phyloP scores from a whole-genome alignment of 2,113 vertebrate species.

The Callipepla squamata region DNA sequence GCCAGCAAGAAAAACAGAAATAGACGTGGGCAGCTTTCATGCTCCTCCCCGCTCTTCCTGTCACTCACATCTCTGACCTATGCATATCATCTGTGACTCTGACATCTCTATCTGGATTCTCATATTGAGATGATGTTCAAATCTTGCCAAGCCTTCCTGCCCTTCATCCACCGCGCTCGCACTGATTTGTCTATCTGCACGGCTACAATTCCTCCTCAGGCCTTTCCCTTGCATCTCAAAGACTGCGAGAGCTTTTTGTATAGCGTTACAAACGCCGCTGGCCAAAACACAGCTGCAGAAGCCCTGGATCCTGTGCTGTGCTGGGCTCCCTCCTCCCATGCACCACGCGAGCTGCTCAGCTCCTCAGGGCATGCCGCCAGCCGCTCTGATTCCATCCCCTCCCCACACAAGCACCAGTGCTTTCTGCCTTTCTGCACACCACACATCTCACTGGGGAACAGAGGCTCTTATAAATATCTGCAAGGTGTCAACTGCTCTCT shows the following conservation, averaged over 20 bases:
- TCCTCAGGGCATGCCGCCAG: too few species aligned
- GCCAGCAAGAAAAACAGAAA: neutral
- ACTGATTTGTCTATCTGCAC: fast-evolving
- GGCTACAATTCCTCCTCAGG: neutral
- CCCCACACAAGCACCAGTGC: neutral
- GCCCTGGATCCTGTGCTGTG: fast-evolving
- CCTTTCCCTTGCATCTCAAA: neutral
- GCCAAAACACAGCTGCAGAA: fast-evolving
- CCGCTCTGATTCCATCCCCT: neutral
- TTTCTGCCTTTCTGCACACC: neutral
- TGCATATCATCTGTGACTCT: neutral
- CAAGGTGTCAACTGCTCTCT: neutral
- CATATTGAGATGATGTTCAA: neutral
- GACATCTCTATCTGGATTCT: neutral
- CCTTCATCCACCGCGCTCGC: neutral
- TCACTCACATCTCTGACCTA: neutral
- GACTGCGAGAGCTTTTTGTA: neutral
- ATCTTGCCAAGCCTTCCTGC: neutral
- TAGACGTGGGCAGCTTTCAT: too few species aligned
- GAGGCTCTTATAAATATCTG: neutral
- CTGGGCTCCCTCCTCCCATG: neutral
- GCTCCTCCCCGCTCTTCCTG: neutral
- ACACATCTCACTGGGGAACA: neutral
- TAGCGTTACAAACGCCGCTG: fast-evolving
- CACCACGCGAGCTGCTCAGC: neutral